These are phyloP conservation scores for Belonocnema kinseyi DNA, from an alignment of 1,140 invertebrate species.

Conservation along the genomic window DNA sequence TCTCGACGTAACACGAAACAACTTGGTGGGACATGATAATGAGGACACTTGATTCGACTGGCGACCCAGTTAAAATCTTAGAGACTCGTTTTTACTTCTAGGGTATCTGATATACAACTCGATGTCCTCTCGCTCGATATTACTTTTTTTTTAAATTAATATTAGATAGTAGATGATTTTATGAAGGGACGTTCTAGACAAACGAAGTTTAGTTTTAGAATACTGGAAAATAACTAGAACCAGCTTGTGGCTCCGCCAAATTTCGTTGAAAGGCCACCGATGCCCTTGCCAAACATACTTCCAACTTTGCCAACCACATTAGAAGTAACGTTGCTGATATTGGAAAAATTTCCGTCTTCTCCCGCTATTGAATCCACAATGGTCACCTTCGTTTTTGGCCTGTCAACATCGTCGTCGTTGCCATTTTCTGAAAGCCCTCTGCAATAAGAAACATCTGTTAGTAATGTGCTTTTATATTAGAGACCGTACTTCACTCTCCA, in stretches of 20 bases:
- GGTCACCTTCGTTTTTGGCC: constrained; percentile 80
- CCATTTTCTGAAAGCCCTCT: constrained; percentile 78
- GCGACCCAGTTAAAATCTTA: constrained; percentile 23
- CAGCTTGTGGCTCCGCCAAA: constrained; percentile 83
- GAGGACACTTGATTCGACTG: constrained; percentile 11
- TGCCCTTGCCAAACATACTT: constrained; percentile 88
- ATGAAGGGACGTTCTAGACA: constrained; percentile 62
- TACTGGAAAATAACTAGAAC: constrained; percentile 77
- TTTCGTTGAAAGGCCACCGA: constrained; percentile 88
- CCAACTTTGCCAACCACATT: constrained; percentile 87
- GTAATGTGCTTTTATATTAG: constrained; percentile 21
- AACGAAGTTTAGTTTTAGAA: constrained; percentile 51
- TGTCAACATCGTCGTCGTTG: constrained; percentile 79
- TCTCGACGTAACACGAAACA: background rate
- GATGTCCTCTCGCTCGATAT: constrained; percentile 26
- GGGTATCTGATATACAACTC: constrained; percentile 33
- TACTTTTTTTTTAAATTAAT: constrained; percentile 33
- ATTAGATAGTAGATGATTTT: constrained; percentile 36
- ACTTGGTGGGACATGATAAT: background rate
- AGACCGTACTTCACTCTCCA: background rate
- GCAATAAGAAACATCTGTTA: constrained; percentile 22
- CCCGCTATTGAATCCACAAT: constrained; percentile 78
- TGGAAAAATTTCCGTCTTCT: constrained; percentile 81
- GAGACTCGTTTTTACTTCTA: constrained; percentile 22
- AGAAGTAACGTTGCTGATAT: constrained; percentile 83